These are phyloP conservation scores for Gorsachius magnificus DNA, from an alignment of 2,797 vertebrate species.

Conservation along the genomic window DNA sequence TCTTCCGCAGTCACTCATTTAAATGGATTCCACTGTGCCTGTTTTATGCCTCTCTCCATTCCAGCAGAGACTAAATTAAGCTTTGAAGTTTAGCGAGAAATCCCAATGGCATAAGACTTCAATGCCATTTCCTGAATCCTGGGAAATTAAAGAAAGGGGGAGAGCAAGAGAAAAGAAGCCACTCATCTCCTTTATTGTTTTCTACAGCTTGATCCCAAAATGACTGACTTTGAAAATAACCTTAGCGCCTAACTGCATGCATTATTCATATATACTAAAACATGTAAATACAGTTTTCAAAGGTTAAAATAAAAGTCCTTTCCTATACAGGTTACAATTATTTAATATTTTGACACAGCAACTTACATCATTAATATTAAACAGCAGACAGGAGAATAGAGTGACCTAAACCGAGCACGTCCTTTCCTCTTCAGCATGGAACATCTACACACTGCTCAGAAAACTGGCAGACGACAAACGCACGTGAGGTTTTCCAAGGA, in stretches of 20 bases:
- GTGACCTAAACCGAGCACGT: background rate
- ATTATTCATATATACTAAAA: slow-evolving; percentile 63
- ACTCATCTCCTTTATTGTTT: background rate
- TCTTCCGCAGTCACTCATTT: slow-evolving; percentile 16
- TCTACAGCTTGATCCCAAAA: background rate
- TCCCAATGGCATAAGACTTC: slow-evolving; percentile 3
- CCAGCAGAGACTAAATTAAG: slow-evolving; percentile 50
- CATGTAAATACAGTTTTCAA: slow-evolving; percentile 50
- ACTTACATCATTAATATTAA: slow-evolving; percentile 26
- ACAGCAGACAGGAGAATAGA: background rate
- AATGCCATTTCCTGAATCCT: background rate
- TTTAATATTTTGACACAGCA: slow-evolving; percentile 35
- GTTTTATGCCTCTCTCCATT: slow-evolving; percentile 34
- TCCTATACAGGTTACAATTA: slow-evolving; percentile 9
- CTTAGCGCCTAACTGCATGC: background rate
- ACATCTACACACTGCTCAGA: background rate
- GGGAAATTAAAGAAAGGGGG: background rate
- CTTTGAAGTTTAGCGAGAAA: slow-evolving; percentile 56
- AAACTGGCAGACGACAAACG: background rate
- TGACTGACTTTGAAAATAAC: slow-evolving; percentile 62
- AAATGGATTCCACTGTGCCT: slow-evolving; percentile 25
- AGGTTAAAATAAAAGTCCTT: slow-evolving; percentile 60
- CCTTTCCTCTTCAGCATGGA: background rate
- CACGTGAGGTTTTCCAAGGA: background rate
- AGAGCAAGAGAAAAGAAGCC: background rate